Percentiles rank a stretch among this genome's conserved stretches.
These are phyloP conservation scores for Benitochromis conjunctus DNA, from an alignment of 2,113 vertebrate species.

Conservation along the genomic window DNA sequence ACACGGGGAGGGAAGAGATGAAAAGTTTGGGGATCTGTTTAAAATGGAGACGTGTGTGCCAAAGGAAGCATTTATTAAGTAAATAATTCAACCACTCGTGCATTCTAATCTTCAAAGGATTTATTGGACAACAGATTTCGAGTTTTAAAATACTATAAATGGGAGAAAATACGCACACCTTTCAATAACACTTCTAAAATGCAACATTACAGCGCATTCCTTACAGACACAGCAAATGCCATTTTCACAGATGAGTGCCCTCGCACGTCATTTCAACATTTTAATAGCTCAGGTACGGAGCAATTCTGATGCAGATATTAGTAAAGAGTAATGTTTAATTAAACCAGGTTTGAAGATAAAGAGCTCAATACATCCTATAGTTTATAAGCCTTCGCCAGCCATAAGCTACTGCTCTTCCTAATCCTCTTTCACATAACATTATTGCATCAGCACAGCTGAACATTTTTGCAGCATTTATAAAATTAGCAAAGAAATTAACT, in stretches of 20 bases:
- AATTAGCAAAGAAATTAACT: slow-evolving; percentile 78
- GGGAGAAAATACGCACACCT: slow-evolving; percentile 10
- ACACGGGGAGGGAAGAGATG: neutral
- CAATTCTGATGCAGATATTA: slow-evolving; percentile 69
- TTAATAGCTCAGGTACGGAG: slow-evolving; percentile 59
- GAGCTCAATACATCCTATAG: slow-evolving; percentile 71
- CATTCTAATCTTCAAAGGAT: slow-evolving; percentile 56
- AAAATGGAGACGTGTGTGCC: slow-evolving; percentile 13
- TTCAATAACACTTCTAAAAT: slow-evolving; percentile 27
- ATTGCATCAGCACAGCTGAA: slow-evolving; percentile 69
- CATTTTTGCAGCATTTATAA: slow-evolving; percentile 73
- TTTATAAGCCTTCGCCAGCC: slow-evolving; percentile 64
- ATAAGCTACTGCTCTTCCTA: slow-evolving; percentile 67
- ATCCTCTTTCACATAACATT: slow-evolving; percentile 73
- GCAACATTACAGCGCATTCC: slow-evolving; percentile 17
- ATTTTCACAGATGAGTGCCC: slow-evolving; percentile 48
- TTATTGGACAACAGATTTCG: slow-evolving; percentile 62
- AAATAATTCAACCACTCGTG: slow-evolving; percentile 49
- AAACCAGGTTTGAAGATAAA: slow-evolving; percentile 70
- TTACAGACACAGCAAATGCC: slow-evolving; percentile 17
- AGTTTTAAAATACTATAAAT: slow-evolving; percentile 58
- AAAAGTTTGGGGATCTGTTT: slow-evolving; percentile 21
- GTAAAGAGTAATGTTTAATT: slow-evolving; percentile 74
- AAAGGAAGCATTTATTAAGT: slow-evolving; percentile 17
- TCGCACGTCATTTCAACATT: slow-evolving; percentile 27